Base-by-base conservation (phyloP, 2,113 vertebrate genomes). In the Vanacampus margaritifer region DNA sequence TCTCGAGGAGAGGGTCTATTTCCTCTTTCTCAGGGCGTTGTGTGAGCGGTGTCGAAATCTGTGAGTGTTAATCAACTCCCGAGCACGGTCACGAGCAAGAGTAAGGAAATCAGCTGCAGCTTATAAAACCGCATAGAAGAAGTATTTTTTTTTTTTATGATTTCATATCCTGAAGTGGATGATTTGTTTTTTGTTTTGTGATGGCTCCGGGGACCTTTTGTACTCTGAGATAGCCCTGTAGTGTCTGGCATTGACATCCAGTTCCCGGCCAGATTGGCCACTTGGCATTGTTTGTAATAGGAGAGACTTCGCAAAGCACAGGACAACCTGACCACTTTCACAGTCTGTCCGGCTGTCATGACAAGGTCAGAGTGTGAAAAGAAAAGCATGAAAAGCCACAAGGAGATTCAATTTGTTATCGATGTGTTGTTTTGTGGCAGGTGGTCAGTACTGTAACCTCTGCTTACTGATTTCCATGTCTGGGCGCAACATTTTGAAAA, bases 1-100 rank as follows among this genome's bases (percentile, higher is more conserved):
- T 79, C 84, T 87, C 79, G 75, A 71, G 56, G 65, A 86, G 75
- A 81, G 81, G 80, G 73, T 73, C 67, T 63, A 85, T 83, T 90
- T 91, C 82, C 86, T 88, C 83, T 91, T 90, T 91, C 87, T 73
- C 73, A 76, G 73, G 59, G 58, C 28, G 81, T 81, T 86, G 79
- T 86, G 89, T 86, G 80, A 78, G 79, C 60, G 72, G 69, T 75
- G 73, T 65, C 67, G 78, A 84, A 84, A 83, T 77, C 53, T 76
- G 39, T 1, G 68, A 74, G 64, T 79, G 75, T 81, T 82, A 71
- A 79, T 87, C 83, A 73, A 79, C 68, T 83, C 73, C 58, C 68
- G 57, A 16, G 16, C 67, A 45, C 80, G 60, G 68, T 82, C 70
- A 78, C 69, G 59, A 53, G 48, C n/a, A 63, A 54, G 65, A 54